Conservation (phyloP, 2,113 vertebrate genomes). For the Protobothrops mucrosquamatus region DNA sequence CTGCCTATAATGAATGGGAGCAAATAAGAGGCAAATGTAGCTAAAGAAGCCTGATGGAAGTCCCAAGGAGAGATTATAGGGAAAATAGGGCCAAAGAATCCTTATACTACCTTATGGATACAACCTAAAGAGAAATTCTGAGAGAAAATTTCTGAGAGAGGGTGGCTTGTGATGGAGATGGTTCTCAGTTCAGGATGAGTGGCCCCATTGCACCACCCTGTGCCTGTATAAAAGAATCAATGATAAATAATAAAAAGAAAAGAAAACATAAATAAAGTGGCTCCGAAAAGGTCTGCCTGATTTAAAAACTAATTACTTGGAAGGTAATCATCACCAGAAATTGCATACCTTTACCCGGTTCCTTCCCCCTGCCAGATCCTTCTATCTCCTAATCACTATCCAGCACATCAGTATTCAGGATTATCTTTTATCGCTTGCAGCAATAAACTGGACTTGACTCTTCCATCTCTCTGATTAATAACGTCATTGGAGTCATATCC, state of each 20-base stretch:
- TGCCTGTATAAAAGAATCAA: not conserved
- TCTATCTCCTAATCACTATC: slow-evolving; percentile 37
- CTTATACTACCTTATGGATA: not conserved
- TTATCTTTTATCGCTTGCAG: slow-evolving; percentile 27
- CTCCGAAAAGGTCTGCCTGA: slow-evolving; percentile 62
- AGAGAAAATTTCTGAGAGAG: not conserved
- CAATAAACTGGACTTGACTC: not conserved
- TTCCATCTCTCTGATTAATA: slow-evolving; percentile 49
- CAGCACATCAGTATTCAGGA: not conserved
- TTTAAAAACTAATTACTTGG: slow-evolving; percentile 70
- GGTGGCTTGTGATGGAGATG: not conserved
- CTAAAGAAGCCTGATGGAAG: not conserved
- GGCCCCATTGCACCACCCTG: not conserved
- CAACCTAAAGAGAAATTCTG: not conserved
- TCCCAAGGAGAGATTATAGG: not conserved
- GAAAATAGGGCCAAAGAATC: not conserved
- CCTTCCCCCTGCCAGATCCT: not conserved
- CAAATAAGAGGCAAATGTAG: not conserved
- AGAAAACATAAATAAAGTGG: slow-evolving; percentile 60
- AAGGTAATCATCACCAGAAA: slow-evolving; percentile 53
- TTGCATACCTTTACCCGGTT: slow-evolving; percentile 27
- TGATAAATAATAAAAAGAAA: slow-evolving; percentile 57
- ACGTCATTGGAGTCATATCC: not conserved
- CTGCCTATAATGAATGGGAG: not conserved
- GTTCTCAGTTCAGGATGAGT: not conserved